Conservation (phyloP, 2,113 vertebrate species). For the Penelope pileata region DNA sequence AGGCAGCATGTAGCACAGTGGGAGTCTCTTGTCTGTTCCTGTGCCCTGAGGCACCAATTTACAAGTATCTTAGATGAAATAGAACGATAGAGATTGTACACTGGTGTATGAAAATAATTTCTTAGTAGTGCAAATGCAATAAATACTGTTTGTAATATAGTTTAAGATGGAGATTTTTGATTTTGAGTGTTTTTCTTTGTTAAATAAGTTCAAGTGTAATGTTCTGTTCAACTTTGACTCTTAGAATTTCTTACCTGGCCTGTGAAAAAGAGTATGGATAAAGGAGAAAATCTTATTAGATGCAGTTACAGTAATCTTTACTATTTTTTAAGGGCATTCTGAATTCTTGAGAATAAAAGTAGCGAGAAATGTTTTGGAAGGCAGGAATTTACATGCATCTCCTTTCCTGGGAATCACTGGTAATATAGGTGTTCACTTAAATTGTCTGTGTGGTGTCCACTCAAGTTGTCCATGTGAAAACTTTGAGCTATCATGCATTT, state of each 20-base stretch:
- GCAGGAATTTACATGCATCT: not conserved
- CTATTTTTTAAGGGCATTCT: not conserved
- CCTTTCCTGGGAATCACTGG: not conserved
- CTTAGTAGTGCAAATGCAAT: not conserved
- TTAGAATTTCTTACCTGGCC: not conserved
- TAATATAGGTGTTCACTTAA: not conserved
- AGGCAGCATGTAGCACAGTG: not conserved
- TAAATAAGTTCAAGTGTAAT: not conserved
- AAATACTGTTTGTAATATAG: not conserved
- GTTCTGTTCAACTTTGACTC: not conserved
- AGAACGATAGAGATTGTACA: not conserved
- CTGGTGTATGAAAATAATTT: not conserved
- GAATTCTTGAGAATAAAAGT: not conserved
- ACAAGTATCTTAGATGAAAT: not conserved
- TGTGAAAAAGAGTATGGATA: not conserved
- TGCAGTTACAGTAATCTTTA: not conserved
- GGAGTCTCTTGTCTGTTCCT: not conserved
- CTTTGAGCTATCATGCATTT: not conserved
- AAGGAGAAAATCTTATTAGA: not conserved
- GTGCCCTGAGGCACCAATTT: not conserved
- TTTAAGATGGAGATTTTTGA: no score
- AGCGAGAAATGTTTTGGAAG: not conserved
- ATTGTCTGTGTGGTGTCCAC: not conserved
- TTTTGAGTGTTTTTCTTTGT: not conserved
- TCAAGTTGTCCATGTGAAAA: not conserved